Base-by-base conservation (phyloP, 2,113 vertebrate species). In the Ancistrus triradiatus region DNA sequence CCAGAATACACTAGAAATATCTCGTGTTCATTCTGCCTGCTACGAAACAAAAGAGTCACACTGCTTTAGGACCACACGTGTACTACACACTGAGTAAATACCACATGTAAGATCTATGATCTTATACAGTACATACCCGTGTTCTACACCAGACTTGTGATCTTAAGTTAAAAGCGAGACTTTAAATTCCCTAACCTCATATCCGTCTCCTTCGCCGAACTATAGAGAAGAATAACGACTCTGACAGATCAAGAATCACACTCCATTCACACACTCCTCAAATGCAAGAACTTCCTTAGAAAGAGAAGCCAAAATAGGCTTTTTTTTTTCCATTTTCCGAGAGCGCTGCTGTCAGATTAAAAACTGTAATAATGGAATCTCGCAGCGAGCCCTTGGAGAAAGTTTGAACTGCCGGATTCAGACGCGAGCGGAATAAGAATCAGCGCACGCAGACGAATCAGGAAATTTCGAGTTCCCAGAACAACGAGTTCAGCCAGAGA, bases 361-460 rank as follows among this genome's bases (percentile, higher is more conserved):
- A 70, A 63, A 66, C 53, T 46, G 53, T 66, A 67, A 63, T 73
- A 73, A 76, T 63, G 59, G 70, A 47, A 63, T 70, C 58, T 63
- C 46, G 52, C 72, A 47, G 57, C 10, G 21, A 59, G 63, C 63
- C 72, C 63, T 67, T 43, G 47, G 57, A 72, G 62, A 64, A 71
- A 64, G 60, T 65, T 68, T 55, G 59, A 55, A 42, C 64, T 18
- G 19, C 24, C 25, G 0, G 37, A 53, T 21, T 48, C 33, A 27
- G 53, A 56, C 35, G 21, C 2, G 35, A 52, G 42, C 27, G 50
- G 68, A 70, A 73, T 73, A 42, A 40, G 31, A 73, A 59, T 48
- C 62, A 68, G 38, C 21, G 46, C 27, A 35, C 52, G 33, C 50
- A 53, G 33, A 15, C 52, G 38, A 21, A 50, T 7, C 7, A 2